Conservation (phyloP, 2,113 vertebrate species). For the Mionectes macconnelli region DNA sequence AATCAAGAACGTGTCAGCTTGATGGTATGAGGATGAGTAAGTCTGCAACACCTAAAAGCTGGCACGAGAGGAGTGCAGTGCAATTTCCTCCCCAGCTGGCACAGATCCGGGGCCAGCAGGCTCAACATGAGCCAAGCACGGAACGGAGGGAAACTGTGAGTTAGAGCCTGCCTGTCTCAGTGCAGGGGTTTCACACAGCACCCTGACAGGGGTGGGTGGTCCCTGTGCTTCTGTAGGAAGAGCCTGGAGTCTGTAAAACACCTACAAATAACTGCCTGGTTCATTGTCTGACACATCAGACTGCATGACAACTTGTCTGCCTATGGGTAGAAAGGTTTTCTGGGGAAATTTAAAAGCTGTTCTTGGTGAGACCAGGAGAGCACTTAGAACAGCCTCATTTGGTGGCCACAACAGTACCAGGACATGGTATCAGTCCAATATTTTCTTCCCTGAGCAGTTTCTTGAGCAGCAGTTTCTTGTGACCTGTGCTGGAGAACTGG, state of each 20-base stretch:
- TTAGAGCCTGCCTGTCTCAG: not conserved
- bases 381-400: not conserved
- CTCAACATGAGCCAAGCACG: not conserved
- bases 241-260: not conserved
- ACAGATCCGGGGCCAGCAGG: not conserved
- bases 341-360: not conserved
- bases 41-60: constrained; percentile 41
- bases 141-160: not conserved
- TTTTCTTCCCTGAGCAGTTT: not conserved
- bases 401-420: not conserved
- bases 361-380: not conserved
- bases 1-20: constrained; percentile 17
- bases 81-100: constrained; percentile 17
- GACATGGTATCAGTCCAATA: not conserved
- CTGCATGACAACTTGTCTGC: not conserved
- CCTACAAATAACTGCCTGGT: not conserved
- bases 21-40: constrained; percentile 38
- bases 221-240: not conserved
- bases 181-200: not conserved
- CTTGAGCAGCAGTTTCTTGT: not conserved
- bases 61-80: not conserved
- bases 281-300: not conserved
- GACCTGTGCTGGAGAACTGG: not conserved
- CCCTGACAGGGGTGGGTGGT: not conserved
- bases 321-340: not conserved